These are phyloP conservation scores for Taphrorychus bicolor DNA, from an alignment of 2,888 invertebrate species.

Conservation along the genomic window DNA sequence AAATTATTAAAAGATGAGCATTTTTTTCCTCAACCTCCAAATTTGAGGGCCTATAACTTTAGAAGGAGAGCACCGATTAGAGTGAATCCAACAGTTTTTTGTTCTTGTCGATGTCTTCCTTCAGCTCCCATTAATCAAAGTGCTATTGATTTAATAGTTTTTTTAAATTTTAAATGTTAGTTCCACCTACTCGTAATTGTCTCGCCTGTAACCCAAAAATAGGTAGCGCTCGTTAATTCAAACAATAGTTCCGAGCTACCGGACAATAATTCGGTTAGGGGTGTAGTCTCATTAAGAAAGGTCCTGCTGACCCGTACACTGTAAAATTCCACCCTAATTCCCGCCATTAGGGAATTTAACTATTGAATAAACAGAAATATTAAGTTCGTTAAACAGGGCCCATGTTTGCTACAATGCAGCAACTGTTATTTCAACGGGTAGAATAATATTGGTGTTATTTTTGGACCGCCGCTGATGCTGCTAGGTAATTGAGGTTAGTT, in stretches of 20 bases:
- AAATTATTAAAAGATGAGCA: too few species aligned
- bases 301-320: background rate
- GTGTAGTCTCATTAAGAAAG: background rate
- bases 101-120: too few species aligned
- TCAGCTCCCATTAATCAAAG: too few species aligned
- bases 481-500: slow-evolving; percentile 4
- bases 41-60: too few species aligned
- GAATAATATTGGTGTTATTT: slow-evolving; percentile 3
- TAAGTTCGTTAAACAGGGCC: background rate
- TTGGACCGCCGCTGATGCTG: background rate
- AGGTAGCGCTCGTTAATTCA: background rate
- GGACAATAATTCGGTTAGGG: background rate
- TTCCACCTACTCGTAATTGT: too few species aligned
- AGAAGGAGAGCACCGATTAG: too few species aligned
- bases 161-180: too few species aligned
- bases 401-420: background rate
- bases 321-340: background rate
- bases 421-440: background rate
- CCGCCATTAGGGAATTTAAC: slow-evolving; percentile 3
- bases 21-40: too few species aligned
- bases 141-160: too few species aligned
- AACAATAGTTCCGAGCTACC: background rate
- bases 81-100: too few species aligned
- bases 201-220: too few species aligned
- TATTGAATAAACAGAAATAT: slow-evolving; percentile 7